Base-by-base conservation (phyloP, 2,113 vertebrate genomes). In the Tautogolabrus adspersus region DNA sequence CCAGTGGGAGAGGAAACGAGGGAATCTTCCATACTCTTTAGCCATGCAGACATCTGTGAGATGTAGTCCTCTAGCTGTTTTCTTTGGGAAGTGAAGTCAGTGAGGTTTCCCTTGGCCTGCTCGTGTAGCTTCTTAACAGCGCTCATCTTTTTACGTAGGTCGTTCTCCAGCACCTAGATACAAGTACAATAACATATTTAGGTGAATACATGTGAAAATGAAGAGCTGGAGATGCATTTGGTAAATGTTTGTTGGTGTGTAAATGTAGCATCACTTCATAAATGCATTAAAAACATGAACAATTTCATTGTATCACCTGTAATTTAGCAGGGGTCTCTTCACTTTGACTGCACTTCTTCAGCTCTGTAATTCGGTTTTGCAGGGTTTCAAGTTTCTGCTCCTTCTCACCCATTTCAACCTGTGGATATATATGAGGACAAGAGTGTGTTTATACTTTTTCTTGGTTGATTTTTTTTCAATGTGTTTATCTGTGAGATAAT, bases 121-220 rank as follows among this genome's bases (percentile, higher is more conserved):
- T 96, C 93, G 19, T 94, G 95, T 3, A 96, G 84, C 91, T 96
- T 97, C 88, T 94, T 95, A 49, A 95, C 94, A 15, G 93, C 94
- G 55, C 90, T 91, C 75, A 99, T 85, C 77, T 98, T 98, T 90
- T 97, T 96, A 68, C 76, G 92, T 59, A 99, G 89, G 79, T 97
- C 97, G 37, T 94, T 95, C 84, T 98, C 96, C 83, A 99, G 85
- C 77, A 96, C 96, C 98, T 99, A 90, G 30, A 69, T 84, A 47
- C 0, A 90, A 37, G 42, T 42, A 6, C 40, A 42, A 11, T 42
- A 10, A 40, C 6, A 40, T 2, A 3, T 42, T 0, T 3, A 42
- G 11, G 40, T 42, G 40, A 10, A 42, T 6, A 42, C 4, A 11
- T 10, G 40, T 34, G 40, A 42, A 42, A 6, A 42, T 15, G 44